Percentiles rank a stretch among this genome's conserved stretches.
These are phyloP conservation scores for Anabas testudineus DNA, from an alignment of 2,797 vertebrate species.

Conservation along the genomic window DNA sequence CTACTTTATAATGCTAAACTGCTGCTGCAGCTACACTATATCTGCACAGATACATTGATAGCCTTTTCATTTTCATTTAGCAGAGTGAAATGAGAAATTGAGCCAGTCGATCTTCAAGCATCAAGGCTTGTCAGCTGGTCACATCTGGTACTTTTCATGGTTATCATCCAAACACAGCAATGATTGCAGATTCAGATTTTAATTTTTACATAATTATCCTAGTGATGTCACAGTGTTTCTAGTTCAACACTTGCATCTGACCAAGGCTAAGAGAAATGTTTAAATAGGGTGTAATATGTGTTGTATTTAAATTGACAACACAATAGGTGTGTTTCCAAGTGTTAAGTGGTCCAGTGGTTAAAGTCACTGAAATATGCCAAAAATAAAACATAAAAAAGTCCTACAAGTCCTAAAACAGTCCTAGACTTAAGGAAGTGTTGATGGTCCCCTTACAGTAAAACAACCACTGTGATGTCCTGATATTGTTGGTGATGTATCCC, in stretches of 20 bases:
- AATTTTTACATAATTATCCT: background rate
- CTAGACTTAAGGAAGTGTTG: too few species aligned
- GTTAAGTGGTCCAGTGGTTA: too few species aligned
- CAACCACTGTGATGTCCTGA: too few species aligned
- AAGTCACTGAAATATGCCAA: too few species aligned
- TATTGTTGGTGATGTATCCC: too few species aligned
- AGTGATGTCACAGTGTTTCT: background rate
- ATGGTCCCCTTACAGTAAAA: too few species aligned
- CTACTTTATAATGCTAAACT: slow-evolving; percentile 17
- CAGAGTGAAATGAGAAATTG: slow-evolving; percentile 5
- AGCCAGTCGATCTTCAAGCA: background rate
- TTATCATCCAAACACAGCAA: slow-evolving; percentile 15
- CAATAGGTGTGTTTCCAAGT: too few species aligned
- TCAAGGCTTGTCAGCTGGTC: background rate
- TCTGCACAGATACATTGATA: background rate
- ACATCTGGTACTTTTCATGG: slow-evolving; percentile 27
- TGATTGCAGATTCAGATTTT: slow-evolving; percentile 27
- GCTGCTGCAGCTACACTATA: slow-evolving; percentile 10
- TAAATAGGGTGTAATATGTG: too few species aligned
- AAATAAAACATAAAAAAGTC: too few species aligned
- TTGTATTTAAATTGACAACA: too few species aligned
- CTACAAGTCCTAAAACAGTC: too few species aligned
- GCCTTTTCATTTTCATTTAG: slow-evolving; percentile 6
- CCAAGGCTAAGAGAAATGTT: background rate
- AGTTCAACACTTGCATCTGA: background rate